Evolutionary conservation across 1,140 invertebrate genomes (phyloP).

Genomic region (Drosophila yakuba): DNA sequence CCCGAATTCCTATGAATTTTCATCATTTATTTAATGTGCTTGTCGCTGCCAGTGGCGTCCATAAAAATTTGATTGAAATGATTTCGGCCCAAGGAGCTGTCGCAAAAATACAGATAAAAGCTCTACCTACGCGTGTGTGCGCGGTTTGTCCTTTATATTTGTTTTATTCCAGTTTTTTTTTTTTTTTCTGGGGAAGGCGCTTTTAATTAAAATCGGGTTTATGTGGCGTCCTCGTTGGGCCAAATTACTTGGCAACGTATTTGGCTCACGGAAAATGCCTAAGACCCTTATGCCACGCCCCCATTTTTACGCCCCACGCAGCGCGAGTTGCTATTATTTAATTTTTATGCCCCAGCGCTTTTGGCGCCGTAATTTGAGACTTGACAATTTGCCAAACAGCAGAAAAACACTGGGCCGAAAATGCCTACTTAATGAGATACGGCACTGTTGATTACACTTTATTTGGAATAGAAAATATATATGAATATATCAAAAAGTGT

Average conservation of each 20-base stretch:
- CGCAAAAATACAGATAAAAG: constrained; percentile 39
- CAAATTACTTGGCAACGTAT: constrained; percentile 64
- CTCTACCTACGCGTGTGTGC: constrained; percentile 34
- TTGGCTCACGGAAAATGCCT: constrained; percentile 48
- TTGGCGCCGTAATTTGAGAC: constrained; percentile 67
- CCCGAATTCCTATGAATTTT: constrained; percentile 71
- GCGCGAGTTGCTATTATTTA: constrained; percentile 68
- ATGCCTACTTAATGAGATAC: neutral
- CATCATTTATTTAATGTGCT: constrained; percentile 65
- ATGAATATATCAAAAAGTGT: neutral
- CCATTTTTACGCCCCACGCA: constrained; percentile 14
- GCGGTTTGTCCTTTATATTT: constrained; percentile 38
- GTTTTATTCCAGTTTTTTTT: constrained; percentile 42
- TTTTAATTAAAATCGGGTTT: constrained; percentile 78
- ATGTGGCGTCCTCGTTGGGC: constrained; percentile 55
- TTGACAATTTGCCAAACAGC: constrained; percentile 53
- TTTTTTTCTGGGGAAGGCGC: constrained; percentile 13
- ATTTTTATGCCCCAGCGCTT: constrained; percentile 72
- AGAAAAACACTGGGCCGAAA: constrained; percentile 26
- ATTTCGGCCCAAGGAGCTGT: constrained; percentile 45
- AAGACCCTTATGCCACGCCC: constrained; percentile 25
- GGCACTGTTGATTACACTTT: neutral
- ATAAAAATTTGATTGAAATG: constrained; percentile 78
- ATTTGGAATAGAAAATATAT: too few species aligned
- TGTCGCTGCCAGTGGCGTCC: constrained; percentile 53